Base-by-base conservation (phyloP, 2,888 invertebrate species). In the Napeogenes inachia region DNA sequence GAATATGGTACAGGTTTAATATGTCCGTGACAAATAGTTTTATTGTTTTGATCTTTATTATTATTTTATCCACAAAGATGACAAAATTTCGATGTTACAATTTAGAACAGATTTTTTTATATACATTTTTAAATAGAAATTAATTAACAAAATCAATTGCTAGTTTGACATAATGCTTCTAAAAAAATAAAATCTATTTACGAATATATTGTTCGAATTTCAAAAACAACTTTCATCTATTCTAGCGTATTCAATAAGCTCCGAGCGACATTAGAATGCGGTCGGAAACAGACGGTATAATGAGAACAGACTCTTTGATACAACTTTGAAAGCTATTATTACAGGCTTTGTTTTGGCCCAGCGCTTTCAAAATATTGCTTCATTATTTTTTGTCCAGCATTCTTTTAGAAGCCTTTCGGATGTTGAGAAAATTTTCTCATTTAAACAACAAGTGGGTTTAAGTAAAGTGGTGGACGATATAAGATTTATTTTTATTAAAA, bases 291-390 rank as follows among this genome's bases (percentile, higher is more conserved):
- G 50, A 30, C 50, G 21, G 50, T 30, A 62, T 56, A 64, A 62
- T 61, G 64, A 45, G 54, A 61, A 67, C 57, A 73, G 69, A 68
- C 66, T 64, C 69, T 69, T 71, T 70, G 69, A 77, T 69, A 70
- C 65, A 84, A 84, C 80, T 84, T 84, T 73, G 73, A 73, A 74
- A 71, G 74, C 73, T 76, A 80, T 84, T 85, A 83, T 84, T 79
- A 74, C 68, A 66, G 72, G 75, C 82, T 82, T 87, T 87, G 87
- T 87, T 84, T 85, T 75, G 75, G 71, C 74, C 76, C 74, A 77
- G 79, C 72, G 74, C 68, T 74, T 76, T 74, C 69, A 80, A 83
- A 86, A 85, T 81, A 82, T 81, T 78, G 79, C 73, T 71, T 75
- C 70, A 82, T 81, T 79, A 80, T 79, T 79, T 75, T 77, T 81